Evolutionary conservation across 2,888 invertebrate genomes (phyloP), one percentile per base, ranked within the genome.

Genomic region (Acleris holmiana): DNA sequence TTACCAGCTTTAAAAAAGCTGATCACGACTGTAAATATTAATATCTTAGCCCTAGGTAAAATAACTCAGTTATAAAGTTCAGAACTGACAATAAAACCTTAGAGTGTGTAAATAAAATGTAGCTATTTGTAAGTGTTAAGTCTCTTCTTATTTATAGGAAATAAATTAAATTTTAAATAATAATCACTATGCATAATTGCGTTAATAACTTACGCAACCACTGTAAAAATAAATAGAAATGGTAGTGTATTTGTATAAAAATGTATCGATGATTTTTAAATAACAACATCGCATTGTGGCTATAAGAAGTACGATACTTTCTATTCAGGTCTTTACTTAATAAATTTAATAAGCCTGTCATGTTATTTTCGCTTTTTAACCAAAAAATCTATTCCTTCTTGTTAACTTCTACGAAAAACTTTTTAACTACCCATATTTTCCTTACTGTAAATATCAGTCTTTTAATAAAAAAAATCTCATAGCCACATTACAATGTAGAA

Each of bases 11-110:
- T 82, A 71, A 70, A 70, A 67, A 68, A 64, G 60, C 68, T 75
- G 74, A 78, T 35, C 35, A 75, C 76, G 79, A 74, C 78, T 74
- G 67, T 69, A 70, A 57, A 67, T 71, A 67, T 35, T n/a, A n/a
- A n/a, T 67, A 57, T 71, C 67, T 44, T 67, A 62, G 71, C 60
- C 47, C 66, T 74, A 73, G 6, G 29, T 65, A 65, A 55, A 59
- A 55, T 77, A 77, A 72, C 76, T 78, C 77, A 76, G 75, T 77
- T 77, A 75, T 76, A 85, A 86, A 76, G 90, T 91, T 91, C 91
- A 89, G 88, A 90, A 91, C 88, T 89, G 91, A 92, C 91, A 92
- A 92, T 92, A 92, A 91, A 85, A 73, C 81, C 80, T 85, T 89
- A 88, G 83, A 80, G 73, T 77, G 70, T 86, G 83, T 90, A 85